phyloP scores from a whole-genome alignment of 2,888 invertebrate genomes.

The Plagiodera versicolora region DNA sequence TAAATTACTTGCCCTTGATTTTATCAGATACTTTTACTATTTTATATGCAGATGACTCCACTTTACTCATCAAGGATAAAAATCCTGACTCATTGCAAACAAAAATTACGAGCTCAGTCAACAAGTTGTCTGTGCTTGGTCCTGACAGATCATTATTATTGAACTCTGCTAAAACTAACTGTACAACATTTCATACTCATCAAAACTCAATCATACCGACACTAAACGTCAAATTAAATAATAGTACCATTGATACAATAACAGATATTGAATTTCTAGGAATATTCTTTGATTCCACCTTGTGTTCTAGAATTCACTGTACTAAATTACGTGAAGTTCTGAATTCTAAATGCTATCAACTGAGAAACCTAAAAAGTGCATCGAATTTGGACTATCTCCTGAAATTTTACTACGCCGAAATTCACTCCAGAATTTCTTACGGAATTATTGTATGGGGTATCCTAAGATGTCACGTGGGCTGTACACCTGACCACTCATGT shows the following conservation, averaged over 20 bases:
- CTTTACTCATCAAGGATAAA: background rate
- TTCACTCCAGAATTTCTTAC: no score
- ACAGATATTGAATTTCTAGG: background rate
- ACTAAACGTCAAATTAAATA: background rate
- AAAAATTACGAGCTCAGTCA: conserved; percentile 4
- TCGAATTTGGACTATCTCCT: background rate
- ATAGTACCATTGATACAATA: background rate
- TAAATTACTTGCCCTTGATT: background rate
- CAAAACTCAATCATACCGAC: background rate
- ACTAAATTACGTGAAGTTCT: conserved; percentile 1
- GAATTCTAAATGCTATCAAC: conserved; percentile 3
- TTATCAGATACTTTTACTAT: background rate
- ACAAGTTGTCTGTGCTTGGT: background rate
- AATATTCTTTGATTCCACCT: background rate
- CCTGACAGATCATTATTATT: background rate
- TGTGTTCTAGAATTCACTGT: background rate
- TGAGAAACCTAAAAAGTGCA: conserved; percentile 1
- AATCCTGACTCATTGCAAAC: conserved; percentile 1
- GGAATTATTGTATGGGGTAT: conserved; percentile 7
- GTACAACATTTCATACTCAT: conserved; percentile 6
- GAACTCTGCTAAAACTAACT: conserved; percentile 3
- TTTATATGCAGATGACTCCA: conserved; percentile 1
- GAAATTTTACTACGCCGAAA: background rate
- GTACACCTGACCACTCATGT: background rate
- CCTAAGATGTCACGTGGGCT: background rate